These are phyloP conservation scores for Himalopsyche tibetana DNA, from an alignment of 2,888 invertebrate genomes.

Conservation along the genomic window DNA sequence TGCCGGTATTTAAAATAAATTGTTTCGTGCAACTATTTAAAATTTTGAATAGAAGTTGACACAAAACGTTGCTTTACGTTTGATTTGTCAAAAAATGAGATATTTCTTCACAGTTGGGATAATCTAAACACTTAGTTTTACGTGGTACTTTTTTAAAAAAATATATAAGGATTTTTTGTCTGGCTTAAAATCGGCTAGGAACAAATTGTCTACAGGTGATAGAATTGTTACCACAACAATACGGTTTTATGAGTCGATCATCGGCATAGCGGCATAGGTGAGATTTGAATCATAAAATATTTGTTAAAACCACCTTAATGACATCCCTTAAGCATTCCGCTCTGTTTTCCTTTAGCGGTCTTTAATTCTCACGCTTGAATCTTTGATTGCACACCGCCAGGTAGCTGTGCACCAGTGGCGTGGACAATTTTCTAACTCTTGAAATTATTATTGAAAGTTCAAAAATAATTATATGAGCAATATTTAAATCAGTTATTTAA, in stretches of 20 bases:
- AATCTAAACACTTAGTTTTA: too few species aligned
- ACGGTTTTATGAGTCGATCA: conserved; percentile 3
- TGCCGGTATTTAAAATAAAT: too few species aligned
- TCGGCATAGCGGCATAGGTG: neutral
- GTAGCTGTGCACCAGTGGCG: neutral
- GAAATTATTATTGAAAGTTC: neutral
- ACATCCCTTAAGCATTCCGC: conserved; percentile 30
- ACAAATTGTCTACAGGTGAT: neutral
- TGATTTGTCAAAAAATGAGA: too few species aligned
- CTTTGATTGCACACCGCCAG: conserved; percentile 31
- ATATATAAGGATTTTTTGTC: too few species aligned
- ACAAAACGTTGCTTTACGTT: too few species aligned
- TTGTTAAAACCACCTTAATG: conserved; percentile 29
- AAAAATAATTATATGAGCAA: too few species aligned
- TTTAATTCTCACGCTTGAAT: conserved; percentile 30
- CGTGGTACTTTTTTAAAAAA: too few species aligned
- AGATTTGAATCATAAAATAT: conserved; percentile 17
- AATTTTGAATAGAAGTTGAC: too few species aligned
- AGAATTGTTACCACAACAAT: neutral
- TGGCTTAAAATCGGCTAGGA: too few species aligned
- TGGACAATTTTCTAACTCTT: neutral
- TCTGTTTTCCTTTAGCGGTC: conserved; percentile 21
- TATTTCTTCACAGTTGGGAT: too few species aligned
- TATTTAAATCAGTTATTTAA: too few species aligned
- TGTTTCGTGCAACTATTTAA: too few species aligned